Evolutionary conservation across 2,797 vertebrate genomes (phyloP).

Genomic region (Propithecus perrieri): DNA sequence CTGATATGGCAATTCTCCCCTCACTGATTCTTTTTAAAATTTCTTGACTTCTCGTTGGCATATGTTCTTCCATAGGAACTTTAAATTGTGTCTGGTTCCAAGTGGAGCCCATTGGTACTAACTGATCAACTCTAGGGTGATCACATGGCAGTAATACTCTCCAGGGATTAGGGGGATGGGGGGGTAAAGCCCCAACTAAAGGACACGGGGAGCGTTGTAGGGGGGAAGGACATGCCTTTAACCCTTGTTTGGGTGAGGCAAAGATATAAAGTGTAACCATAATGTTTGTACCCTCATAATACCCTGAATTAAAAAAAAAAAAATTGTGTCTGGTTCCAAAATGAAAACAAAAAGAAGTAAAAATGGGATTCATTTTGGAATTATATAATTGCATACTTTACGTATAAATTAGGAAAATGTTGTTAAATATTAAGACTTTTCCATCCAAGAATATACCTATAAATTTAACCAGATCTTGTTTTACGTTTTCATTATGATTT

Average conservation of each 20-base stretch:
- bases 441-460: neutral
- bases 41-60: neutral
- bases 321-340: neutral
- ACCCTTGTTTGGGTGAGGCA: no score
- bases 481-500: slow-evolving; percentile 10
- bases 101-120: neutral
- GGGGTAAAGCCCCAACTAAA: no score
- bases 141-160: no score
- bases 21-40: slow-evolving; percentile 12
- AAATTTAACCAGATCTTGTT: slow-evolving; percentile 23
- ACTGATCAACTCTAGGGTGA: no score
- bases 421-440: slow-evolving; percentile 33
- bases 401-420: slow-evolving; percentile 3
- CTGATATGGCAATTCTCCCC: neutral
- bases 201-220: no score
- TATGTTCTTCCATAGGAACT: neutral
- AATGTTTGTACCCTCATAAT: no score
- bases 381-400: neutral
- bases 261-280: no score
- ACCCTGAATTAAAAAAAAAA: no score
- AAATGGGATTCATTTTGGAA: slow-evolving; percentile 48
- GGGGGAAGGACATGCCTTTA: no score
- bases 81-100: neutral
- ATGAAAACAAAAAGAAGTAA: slow-evolving; percentile 18
- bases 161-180: no score